Conservation (phyloP, 1,140 invertebrate genomes). For the Medauroidea extradentata region DNA sequence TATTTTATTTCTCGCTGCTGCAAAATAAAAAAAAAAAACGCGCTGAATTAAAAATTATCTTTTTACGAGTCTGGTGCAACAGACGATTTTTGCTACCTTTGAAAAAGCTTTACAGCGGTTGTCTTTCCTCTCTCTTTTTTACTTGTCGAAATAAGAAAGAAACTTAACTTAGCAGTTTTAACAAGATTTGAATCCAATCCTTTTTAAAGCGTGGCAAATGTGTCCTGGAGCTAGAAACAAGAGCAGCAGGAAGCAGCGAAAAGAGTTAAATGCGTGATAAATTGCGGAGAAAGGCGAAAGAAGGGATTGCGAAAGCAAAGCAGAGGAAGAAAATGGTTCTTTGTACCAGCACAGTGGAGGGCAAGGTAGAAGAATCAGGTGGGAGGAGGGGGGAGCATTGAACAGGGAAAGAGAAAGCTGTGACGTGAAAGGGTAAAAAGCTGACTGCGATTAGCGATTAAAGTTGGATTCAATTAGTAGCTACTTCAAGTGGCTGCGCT, state of each 20-base stretch:
- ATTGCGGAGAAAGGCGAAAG: conserved; percentile 2
- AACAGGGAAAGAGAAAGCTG: conserved; percentile 3
- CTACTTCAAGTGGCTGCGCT: no score
- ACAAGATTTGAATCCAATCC: conserved; percentile 1
- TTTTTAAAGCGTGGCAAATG: conserved; percentile 1
- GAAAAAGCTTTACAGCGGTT: no score
- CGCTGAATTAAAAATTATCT: no score
- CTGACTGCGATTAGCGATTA: no score
- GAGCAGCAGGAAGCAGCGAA: background rate
- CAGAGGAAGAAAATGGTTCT: background rate
- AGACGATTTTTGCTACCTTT: no score
- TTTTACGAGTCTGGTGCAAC: no score
- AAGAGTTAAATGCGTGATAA: conserved; percentile 6
- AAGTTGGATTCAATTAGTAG: no score
- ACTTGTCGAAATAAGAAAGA: no score
- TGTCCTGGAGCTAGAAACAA: conserved; percentile 1
- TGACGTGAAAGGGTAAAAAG: background rate
- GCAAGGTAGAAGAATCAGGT: background rate
- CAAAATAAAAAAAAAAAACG: no score
- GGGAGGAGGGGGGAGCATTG: background rate
- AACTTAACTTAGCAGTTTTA: no score
- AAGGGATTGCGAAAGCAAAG: background rate
- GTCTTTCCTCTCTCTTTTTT: no score
- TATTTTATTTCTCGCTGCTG: no score
- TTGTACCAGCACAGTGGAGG: background rate